Conservation (phyloP, 2,888 invertebrate genomes). For the Miltochrista miniata region DNA sequence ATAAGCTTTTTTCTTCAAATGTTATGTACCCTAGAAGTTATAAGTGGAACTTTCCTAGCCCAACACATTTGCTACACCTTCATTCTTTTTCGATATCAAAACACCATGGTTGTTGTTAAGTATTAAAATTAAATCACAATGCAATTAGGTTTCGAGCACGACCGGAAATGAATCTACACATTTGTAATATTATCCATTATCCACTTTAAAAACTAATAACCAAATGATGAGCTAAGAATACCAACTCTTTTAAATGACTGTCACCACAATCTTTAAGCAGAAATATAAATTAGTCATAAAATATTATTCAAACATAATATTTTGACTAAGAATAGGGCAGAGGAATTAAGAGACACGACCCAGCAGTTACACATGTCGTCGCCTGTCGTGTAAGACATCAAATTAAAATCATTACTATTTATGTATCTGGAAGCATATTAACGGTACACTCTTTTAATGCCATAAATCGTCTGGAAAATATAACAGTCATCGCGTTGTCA, state of each 20-base stretch:
- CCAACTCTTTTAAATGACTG: conserved; percentile 8
- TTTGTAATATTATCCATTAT: conserved; percentile 12
- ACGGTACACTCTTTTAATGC: conserved; percentile 79
- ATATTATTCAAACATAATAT: conserved; percentile 56
- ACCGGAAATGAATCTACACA: not conserved
- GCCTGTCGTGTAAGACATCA: conserved; percentile 80
- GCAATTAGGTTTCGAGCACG: too few species aligned
- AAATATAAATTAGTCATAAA: conserved; percentile 48
- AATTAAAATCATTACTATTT: conserved; percentile 82
- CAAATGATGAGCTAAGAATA: too few species aligned
- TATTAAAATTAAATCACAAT: too few species aligned
- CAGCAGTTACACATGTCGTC: conserved; percentile 79
- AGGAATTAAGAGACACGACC: conserved; percentile 65
- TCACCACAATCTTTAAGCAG: not conserved
- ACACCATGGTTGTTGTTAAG: too few species aligned
- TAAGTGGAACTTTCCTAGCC: too few species aligned
- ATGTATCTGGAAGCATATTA: conserved; percentile 78
- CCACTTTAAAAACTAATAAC: too few species aligned
- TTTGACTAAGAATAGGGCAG: conserved; percentile 67
- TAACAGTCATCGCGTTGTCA: conserved; percentile 80
- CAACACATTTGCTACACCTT: too few species aligned
- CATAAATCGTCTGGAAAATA: conserved; percentile 83
- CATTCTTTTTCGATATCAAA: too few species aligned
- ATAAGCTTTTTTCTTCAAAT: too few species aligned
- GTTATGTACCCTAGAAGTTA: too few species aligned